Evolutionary conservation across 2,797 vertebrate species (phyloP), one percentile per base, ranked within the genome.

Genomic region (Acanthopagrus latus): DNA sequence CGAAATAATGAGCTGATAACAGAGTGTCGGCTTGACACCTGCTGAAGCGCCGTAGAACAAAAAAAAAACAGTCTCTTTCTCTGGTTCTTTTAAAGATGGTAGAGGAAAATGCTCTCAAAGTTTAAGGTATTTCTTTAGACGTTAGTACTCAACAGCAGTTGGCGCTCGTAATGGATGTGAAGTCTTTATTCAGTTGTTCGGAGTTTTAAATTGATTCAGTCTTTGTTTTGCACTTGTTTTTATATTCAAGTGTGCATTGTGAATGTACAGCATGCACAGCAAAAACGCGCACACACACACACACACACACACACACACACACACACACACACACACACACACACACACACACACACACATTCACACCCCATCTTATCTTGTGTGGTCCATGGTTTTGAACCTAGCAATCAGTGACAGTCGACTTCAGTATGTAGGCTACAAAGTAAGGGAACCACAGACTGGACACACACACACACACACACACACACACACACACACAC

Each of bases 1-100:
- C 65, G 56, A 90, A 91, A 92, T 93, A 93, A 93, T 88, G 83
- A 93, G 90, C 77, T 73, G 83, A 86, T 89, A 87, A 82, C 68
- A 60, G 55, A 78, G 50, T 59, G 66, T 76, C 64, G 81, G 62
- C 48, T 79, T 84, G 78, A 84, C 78, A 88, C 70, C 76, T 80
- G 71, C 76, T 81, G 80, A 76, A 82, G 63, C 7, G 2, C 14
- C 14, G 55, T 69, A 82, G 62, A 52, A n/a, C n/a, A n/a, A 60
- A 4, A 27, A 27, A 27, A 27, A 72, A 51, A 52, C 29, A 58
- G 29, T 43, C 67, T 4, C 11, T 57, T 64, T 64, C 54, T 10
- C 52, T 9, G 16, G 66, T 62, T 76, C 41, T 68, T 71, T 79
- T 25, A 64, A 81, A 63, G 21, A 20, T 67, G 79, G 14, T 44